Base-by-base conservation (phyloP, 2,888 invertebrate species). In the Eupithecia tripunctaria region DNA sequence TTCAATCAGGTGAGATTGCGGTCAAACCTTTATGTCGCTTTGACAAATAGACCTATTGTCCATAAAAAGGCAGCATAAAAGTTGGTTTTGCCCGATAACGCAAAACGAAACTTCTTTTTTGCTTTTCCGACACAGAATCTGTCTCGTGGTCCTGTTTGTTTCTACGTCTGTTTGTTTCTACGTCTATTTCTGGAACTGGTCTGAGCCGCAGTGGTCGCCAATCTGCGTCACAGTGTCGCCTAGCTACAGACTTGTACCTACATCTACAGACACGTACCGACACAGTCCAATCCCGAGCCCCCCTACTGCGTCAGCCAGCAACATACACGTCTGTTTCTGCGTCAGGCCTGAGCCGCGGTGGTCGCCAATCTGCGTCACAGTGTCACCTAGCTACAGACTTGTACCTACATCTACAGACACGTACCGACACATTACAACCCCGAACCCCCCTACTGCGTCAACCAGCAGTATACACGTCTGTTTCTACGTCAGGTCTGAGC, bases 161-260 rank as follows among this genome's bases (percentile, higher is more conserved):
- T n/a, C n/a, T n/a, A n/a, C n/a, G n/a, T n/a, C n/a, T n/a, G 36
- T 36, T 36, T 36, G 8, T 36, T 36, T 36, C 36, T 36, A 36
- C 2, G 97, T 97, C 81, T 96, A 96, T 60, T 96, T 96, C 85
- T 98, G 98, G 12, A 96, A 95, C 88, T 98, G 91, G 60, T 95
- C 94, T 68, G 95, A 95, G 12, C 97, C 95, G 65, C 96, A 94
- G 51, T 94, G 92, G 74, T 96, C 96, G 86, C 97, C 97, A 79
- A 99, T 96, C 78, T 96, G 95, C 51, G 97, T 95, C 78, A 99
- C 95, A 51, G 97, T 95, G 92, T 99, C 99, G 21, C 98, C 98
- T 18, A 97, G 96, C 84, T 96, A 95, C 32, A 99, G 91, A 0
- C 98, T n/a, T n/a, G 96, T 32, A 32, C 32, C 8, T 36, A 36